Evolutionary conservation across 92 coral and sea anemone genomes (phyloP).

Genomic region (Meandrina meandrites): DNA sequence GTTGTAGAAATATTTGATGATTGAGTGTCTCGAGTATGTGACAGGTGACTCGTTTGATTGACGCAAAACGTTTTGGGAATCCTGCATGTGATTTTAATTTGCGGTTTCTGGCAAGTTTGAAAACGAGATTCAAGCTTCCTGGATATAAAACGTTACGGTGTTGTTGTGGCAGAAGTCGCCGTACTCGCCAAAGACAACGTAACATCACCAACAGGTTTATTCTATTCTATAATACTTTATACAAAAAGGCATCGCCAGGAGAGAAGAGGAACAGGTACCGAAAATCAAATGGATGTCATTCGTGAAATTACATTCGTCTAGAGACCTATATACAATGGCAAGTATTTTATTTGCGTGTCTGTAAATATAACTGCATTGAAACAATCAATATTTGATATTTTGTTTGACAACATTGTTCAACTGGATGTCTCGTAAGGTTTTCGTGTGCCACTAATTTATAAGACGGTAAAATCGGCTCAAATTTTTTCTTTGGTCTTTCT

Average conservation of each 20-base stretch:
- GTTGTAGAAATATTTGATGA: conserved; percentile 6
- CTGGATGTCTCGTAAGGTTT: not conserved
- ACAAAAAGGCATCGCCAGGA: not conserved
- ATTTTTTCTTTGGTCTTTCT: not conserved
- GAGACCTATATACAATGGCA: not conserved
- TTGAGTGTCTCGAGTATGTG: conserved; percentile 2
- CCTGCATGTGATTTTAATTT: not conserved
- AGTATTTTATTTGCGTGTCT: not conserved
- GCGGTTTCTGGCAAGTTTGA: conserved; percentile 10
- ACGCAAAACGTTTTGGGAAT: conserved; percentile 1
- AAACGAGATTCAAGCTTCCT: not conserved
- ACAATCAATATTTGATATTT: conserved; percentile 4
- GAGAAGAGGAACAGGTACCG: not conserved
- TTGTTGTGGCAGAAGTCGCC: not conserved
- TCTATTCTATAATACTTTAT: not conserved
- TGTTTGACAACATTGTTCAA: not conserved
- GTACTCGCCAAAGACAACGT: not conserved
- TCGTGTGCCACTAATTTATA: not conserved
- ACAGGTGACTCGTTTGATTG: not conserved
- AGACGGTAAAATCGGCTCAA: not conserved
- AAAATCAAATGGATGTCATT: not conserved
- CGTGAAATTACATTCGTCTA: not conserved
- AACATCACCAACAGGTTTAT: not conserved
- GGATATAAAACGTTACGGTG: not conserved
- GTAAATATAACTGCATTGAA: not conserved